phyloP scores from a whole-genome alignment of 2,888 invertebrate genomes.

The Drosophila pseudotalamancana region DNA sequence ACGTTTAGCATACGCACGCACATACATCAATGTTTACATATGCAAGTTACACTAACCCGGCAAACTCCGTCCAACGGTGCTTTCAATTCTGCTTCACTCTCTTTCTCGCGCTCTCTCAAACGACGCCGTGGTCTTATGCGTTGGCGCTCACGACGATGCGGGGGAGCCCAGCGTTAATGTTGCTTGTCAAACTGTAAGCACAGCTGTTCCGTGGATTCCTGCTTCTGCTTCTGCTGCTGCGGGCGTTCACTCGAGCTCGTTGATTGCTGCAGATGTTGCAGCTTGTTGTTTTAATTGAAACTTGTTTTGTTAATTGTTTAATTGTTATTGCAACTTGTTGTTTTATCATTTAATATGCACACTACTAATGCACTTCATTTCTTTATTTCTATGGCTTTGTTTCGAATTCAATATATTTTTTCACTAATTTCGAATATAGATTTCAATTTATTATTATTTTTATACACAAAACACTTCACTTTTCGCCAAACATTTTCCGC shows the following conservation, averaged over 20 bases:
- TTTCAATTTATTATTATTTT: conserved; percentile 10
- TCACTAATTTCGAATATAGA: neutral
- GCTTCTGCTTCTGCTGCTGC: conserved; percentile 36
- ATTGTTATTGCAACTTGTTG: conserved; percentile 43
- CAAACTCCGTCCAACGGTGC: conserved; percentile 58
- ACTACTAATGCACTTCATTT: conserved; percentile 30
- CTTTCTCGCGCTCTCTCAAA: conserved; percentile 14
- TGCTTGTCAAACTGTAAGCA: conserved; percentile 61
- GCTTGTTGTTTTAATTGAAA: conserved; percentile 51
- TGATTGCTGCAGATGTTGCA: conserved; percentile 34
- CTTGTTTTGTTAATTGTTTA: conserved; percentile 57
- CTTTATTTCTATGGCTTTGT: conserved; percentile 24
- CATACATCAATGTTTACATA: conserved; percentile 8
- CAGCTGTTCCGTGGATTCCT: conserved; percentile 64
- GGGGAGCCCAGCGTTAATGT: conserved; percentile 49
- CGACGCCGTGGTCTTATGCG: conserved; percentile 50
- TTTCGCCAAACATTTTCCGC: conserved; percentile 24
- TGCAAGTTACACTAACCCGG: conserved; percentile 65
- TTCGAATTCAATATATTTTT: conserved; percentile 21
- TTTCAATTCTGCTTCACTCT: conserved; percentile 37
- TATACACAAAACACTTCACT: conserved; percentile 24
- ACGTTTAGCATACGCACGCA: conserved; percentile 6
- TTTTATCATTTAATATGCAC: conserved; percentile 30
- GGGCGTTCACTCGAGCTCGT: conserved; percentile 64
- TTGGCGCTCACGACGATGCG: conserved; percentile 43